phyloP scores from a whole-genome alignment of 2,113 vertebrate genomes.

The Xenotilapia longispinis region DNA sequence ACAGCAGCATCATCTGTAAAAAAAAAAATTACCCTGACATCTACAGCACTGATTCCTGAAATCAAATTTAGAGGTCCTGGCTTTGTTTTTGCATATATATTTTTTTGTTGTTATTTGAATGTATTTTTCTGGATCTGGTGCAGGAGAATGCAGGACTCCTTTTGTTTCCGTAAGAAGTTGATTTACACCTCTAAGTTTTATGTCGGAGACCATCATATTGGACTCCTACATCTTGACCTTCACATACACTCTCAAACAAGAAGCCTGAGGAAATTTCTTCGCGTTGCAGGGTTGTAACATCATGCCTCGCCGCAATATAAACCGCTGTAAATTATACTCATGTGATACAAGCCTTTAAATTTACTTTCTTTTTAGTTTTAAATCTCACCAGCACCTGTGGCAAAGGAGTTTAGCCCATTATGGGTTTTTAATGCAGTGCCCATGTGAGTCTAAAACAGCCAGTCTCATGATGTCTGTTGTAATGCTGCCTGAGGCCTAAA shows the following conservation, averaged over 20 bases:
- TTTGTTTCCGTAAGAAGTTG: neutral
- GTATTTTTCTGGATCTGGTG: neutral
- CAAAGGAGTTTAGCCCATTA: neutral
- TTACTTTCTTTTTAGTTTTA: neutral
- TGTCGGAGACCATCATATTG: neutral
- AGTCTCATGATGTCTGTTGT: neutral
- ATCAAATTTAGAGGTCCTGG: neutral
- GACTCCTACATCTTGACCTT: neutral
- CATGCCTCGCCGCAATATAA: neutral
- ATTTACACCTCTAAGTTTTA: neutral
- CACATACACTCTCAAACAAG: neutral
- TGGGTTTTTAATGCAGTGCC: constrained; percentile 32
- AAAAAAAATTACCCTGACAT: neutral
- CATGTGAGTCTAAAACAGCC: neutral
- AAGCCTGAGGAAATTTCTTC: neutral
- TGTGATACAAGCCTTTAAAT: neutral
- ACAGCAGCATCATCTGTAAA: neutral
- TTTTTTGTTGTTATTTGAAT: neutral
- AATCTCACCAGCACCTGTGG: neutral
- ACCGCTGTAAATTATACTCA: neutral
- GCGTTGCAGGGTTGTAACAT: neutral
- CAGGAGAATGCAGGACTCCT: neutral
- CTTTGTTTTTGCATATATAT: neutral
- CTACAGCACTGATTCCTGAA: neutral
- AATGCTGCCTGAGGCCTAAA: constrained; percentile 21